Evolutionary conservation across 2,888 invertebrate genomes (phyloP), one percentile per base, ranked within the genome.

Genomic region (Sinohyriopsis cumingii): DNA sequence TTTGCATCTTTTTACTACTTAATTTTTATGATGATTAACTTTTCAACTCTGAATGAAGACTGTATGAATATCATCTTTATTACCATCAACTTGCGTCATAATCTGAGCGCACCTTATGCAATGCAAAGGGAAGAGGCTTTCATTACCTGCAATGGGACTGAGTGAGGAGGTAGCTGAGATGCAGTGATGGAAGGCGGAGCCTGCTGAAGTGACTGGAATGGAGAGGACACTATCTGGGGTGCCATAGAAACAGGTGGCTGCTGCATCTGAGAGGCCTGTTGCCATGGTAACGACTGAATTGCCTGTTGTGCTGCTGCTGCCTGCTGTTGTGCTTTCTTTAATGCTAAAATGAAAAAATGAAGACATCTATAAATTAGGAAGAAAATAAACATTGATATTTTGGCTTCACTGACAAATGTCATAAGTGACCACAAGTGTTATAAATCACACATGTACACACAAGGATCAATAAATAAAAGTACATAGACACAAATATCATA

Each of bases 321-420:
- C 69, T 86, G 86, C 70, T 85, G 88, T 69, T 84, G 84, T 87
- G 88, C 67, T 89, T 87, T 71, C 88, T 87, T 68, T 86, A 81
- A 71, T 82, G 82, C 54, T 85, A 76, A 65, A 85, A 81, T 84
- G 78, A 22, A 80, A 76, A 59, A 53, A 59, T 60, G 54, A 63
- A 67, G 24, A 67, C 3, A 59, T 55, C 19, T 15, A 20, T 18
- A 55, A 19, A 19, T 57, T 22, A 12, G 54, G 5, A 25, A 24
- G n/a, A 59, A n/a, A 54, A 59, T 22, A 24, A 22, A 65, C 18
- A 22, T 65, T 55, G 22, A n/a, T 22, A 24, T 63, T n/a, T 54
- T 54, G 22, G 55, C 53, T 63, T 63, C 53, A 63, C 25, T 53
- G 20, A 53, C 15, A 53, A 53, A 53, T 55, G 53, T n/a, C 20